Percentiles rank a stretch among this genome's conserved stretches.
Conservation (phyloP, 2,888 invertebrate genomes). For the Amiota communis region DNA sequence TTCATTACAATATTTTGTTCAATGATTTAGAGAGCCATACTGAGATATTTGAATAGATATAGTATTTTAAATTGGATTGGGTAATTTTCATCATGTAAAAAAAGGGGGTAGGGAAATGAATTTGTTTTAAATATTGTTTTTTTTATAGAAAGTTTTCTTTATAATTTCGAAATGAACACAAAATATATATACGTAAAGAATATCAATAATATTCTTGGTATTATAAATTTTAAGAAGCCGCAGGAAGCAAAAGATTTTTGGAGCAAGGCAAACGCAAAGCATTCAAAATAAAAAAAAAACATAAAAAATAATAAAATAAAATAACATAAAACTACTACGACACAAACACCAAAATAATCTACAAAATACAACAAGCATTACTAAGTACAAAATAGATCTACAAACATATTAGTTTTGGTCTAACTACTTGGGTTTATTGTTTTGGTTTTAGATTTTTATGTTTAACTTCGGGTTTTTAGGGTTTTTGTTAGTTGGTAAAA, state of each 20-base stretch:
- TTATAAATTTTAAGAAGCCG: constrained; percentile 51
- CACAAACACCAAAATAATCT: constrained; percentile 51
- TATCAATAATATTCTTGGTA: background rate
- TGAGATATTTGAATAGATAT: background rate
- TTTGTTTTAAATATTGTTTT: background rate
- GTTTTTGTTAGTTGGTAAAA: constrained; percentile 36
- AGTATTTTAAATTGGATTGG: background rate
- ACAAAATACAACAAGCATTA: constrained; percentile 49
- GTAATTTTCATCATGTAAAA: background rate
- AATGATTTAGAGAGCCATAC: constrained; percentile 2
- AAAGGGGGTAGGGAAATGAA: background rate
- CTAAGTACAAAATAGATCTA: constrained; percentile 42
- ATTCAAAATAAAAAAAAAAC: constrained; percentile 40
- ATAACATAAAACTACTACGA: constrained; percentile 38
- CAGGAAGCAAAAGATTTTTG: constrained; percentile 32
- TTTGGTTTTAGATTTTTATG: constrained; percentile 35
- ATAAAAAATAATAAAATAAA: constrained; percentile 65
- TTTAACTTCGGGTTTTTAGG: constrained; percentile 53
- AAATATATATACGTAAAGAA: constrained; percentile 26
- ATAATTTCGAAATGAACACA: constrained; percentile 24
- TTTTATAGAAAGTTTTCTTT: background rate
- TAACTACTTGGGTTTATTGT: constrained; percentile 57
- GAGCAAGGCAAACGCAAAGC: constrained; percentile 34
- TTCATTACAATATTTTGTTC: constrained; percentile 12
- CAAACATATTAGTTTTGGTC: constrained; percentile 42